phyloP scores from a whole-genome alignment of 2,888 invertebrate genomes.

The Drosophila falleni region DNA sequence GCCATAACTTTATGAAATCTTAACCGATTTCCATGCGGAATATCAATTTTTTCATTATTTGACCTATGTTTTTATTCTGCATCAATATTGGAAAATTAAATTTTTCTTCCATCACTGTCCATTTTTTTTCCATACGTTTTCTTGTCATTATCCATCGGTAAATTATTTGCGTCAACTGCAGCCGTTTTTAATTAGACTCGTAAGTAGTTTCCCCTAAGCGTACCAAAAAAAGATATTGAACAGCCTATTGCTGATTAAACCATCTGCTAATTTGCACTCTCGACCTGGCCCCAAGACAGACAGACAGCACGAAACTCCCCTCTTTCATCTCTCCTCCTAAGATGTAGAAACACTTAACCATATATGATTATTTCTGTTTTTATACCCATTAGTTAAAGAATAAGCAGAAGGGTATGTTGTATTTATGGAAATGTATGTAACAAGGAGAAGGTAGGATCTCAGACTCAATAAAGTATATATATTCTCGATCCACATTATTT shows the following conservation, averaged over 20 bases:
- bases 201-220: slow-evolving; percentile 29
- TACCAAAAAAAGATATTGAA: slow-evolving; percentile 45
- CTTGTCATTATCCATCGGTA: slow-evolving; percentile 52
- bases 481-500: too few species aligned
- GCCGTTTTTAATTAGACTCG: slow-evolving; percentile 20
- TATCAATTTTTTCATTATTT: too few species aligned
- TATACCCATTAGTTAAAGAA: not conserved
- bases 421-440: not conserved
- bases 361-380: slow-evolving; percentile 22
- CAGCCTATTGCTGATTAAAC: slow-evolving; percentile 37
- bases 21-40: too few species aligned
- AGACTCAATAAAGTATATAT: too few species aligned
- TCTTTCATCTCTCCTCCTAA: not conserved
- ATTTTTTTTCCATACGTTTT: slow-evolving; percentile 50
- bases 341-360: slow-evolving; percentile 37
- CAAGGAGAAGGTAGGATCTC: too few species aligned
- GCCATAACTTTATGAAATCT: too few species aligned
- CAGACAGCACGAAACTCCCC: not conserved
- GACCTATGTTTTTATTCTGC: too few species aligned
- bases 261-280: slow-evolving; percentile 73
- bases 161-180: slow-evolving; percentile 49
- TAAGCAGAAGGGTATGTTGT: not conserved
- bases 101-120: too few species aligned
- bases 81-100: too few species aligned
- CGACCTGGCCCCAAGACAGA: slow-evolving; percentile 59